Evolutionary conservation across 2,113 vertebrate species (phyloP).

Genomic region (Cyprinodon brontotheroides): DNA sequence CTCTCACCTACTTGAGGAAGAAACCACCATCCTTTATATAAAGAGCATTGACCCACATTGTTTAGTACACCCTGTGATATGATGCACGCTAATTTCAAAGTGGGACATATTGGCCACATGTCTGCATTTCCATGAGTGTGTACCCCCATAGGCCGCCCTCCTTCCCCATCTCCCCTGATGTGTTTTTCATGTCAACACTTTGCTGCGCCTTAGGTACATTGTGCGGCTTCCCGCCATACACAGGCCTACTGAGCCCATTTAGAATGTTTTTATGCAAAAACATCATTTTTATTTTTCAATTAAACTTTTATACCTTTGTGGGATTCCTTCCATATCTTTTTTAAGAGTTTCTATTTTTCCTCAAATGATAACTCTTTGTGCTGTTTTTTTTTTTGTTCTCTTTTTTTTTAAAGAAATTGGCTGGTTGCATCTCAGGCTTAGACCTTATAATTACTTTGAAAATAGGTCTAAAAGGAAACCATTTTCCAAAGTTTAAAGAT

Average conservation of each 20-base stretch:
- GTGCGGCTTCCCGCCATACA: slow-evolving; percentile 73
- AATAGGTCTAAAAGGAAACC: neutral
- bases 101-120: slow-evolving; percentile 55
- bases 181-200: slow-evolving; percentile 85
- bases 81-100: slow-evolving; percentile 58
- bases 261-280: slow-evolving; percentile 75
- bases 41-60: slow-evolving; percentile 31
- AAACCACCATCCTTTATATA: neutral
- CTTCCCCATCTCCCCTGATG: slow-evolving; percentile 72
- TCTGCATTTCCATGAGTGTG: slow-evolving; percentile 49
- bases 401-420: slow-evolving; percentile 21
- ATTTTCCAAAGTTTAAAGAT: neutral
- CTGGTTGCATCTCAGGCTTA: neutral
- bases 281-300: slow-evolving; percentile 82
- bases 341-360: slow-evolving; percentile 48
- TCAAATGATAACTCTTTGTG: slow-evolving; percentile 3
- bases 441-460: neutral
- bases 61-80: slow-evolving; percentile 26
- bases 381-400: slow-evolving; percentile 14
- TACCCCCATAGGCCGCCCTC: slow-evolving; percentile 24
- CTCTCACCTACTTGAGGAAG: neutral
- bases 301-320: slow-evolving; percentile 81
- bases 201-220: slow-evolving; percentile 79
- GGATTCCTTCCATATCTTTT: slow-evolving; percentile 20
- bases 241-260: slow-evolving; percentile 72